Conservation (phyloP, 2,113 vertebrate species). For the Phyllostomus discolor region DNA sequence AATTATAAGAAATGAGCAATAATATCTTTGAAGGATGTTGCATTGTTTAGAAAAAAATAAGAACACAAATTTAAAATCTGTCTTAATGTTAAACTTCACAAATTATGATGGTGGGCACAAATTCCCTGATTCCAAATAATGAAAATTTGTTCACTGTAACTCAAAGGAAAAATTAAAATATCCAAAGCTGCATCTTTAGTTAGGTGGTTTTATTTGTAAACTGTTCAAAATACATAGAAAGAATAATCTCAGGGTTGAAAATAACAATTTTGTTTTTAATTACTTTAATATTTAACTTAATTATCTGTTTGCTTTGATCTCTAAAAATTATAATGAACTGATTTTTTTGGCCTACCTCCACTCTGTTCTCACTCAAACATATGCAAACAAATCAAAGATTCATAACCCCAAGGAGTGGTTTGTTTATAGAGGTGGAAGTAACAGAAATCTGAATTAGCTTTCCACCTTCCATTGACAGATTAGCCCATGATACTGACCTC, state of each 20-base stretch:
- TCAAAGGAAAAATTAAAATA: not conserved
- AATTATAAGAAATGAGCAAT: not conserved
- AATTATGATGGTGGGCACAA: constrained; percentile 24
- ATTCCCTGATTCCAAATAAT: not conserved
- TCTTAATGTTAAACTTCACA: constrained; percentile 21
- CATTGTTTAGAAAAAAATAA: not conserved
- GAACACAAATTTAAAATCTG: not conserved
- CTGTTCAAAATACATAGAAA: constrained; percentile 24
- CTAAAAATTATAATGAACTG: not conserved
- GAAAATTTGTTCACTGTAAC: not conserved
- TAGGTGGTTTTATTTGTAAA: not conserved
- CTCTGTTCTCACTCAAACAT: not conserved
- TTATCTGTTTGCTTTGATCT: constrained; percentile 18
- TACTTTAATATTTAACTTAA: constrained; percentile 45
- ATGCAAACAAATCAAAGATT: constrained; percentile 23
- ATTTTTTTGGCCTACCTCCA: not conserved
- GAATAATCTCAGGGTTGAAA: constrained; percentile 41
- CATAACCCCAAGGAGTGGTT: not conserved
- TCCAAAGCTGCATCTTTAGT: not conserved
- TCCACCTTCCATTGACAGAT: not conserved
- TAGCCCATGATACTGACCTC: not conserved
- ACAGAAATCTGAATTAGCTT: not conserved
- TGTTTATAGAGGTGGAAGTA: not conserved
- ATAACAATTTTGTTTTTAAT: constrained; percentile 40
- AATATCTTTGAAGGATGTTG: not conserved